Conservation (phyloP, 2,888 invertebrate genomes). For the Scelioninae gen. 1 region DNA sequence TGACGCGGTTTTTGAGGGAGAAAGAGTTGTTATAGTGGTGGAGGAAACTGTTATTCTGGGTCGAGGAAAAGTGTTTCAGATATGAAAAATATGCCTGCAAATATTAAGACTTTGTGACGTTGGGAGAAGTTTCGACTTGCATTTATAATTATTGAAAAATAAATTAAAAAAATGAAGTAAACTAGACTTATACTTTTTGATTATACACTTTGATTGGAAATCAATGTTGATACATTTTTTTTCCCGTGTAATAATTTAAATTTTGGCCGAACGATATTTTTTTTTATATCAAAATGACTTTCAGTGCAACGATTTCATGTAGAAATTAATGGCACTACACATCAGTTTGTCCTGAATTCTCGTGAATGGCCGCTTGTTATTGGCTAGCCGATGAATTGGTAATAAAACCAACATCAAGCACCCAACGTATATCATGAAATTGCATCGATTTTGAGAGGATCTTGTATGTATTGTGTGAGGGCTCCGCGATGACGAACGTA, state of each 20-base stretch:
- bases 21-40: slow-evolving; percentile 11
- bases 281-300: slow-evolving; percentile 38
- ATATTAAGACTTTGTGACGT: no score
- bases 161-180: no score
- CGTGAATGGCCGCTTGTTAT: slow-evolving; percentile 70
- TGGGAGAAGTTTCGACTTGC: no score
- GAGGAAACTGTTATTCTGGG: neutral
- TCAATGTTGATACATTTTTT: no score
- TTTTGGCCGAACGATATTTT: neutral
- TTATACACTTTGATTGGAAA: neutral
- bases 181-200: no score
- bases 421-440: slow-evolving; percentile 71
- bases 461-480: slow-evolving; percentile 54
- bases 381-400: slow-evolving; percentile 76
- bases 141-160: no score
- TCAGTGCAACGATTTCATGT: slow-evolving; percentile 47
- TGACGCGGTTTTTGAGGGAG: slow-evolving; percentile 1
- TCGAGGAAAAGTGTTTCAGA: no score
- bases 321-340: slow-evolving; percentile 65
- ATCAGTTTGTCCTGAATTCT: slow-evolving; percentile 57
- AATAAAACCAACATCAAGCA: slow-evolving; percentile 74
- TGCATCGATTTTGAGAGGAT: slow-evolving; percentile 71
- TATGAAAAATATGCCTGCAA: no score
- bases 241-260: neutral
- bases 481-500: slow-evolving; percentile 69